Percentiles rank a stretch among this genome's conserved stretches.
These are phyloP conservation scores for Lomographa bimaculata DNA, from an alignment of 2,888 invertebrate genomes.

Conservation along the genomic window DNA sequence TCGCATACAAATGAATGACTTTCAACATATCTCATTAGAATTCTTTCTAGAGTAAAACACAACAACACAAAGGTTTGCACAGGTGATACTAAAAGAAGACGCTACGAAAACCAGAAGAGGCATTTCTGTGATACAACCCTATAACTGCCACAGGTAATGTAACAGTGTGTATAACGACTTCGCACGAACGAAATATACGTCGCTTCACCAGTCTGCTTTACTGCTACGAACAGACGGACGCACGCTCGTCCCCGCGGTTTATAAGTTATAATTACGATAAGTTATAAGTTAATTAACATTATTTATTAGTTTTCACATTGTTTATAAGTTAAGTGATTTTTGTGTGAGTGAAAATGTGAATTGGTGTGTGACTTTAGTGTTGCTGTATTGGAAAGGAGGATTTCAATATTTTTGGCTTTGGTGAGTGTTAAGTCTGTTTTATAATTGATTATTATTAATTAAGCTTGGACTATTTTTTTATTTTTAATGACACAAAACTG, in stretches of 20 bases:
- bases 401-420: constrained; percentile 28
- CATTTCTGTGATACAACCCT: constrained; percentile 21
- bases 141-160: constrained; percentile 23
- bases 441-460: background rate
- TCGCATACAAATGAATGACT: no score
- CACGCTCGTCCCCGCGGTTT: constrained; percentile 7
- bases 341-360: constrained; percentile 40
- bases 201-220: constrained; percentile 9
- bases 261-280: constrained; percentile 3
- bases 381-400: constrained; percentile 31
- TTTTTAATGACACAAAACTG: no score
- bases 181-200: background rate
- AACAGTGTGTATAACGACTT: constrained; percentile 14
- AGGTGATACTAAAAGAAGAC: no score
- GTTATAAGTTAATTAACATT: background rate
- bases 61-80: no score
- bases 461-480: background rate
- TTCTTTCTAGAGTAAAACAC: no score
- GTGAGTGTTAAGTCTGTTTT: constrained; percentile 32
- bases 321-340: constrained; percentile 19
- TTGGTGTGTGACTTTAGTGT: constrained; percentile 17
- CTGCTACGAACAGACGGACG: background rate
- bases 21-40: no score
- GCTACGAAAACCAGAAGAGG: no score
- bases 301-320: background rate